Evolutionary conservation across 2,888 invertebrate species (phyloP), one percentile per base, ranked within the genome.

Genomic region (Scrobipalpa costella): DNA sequence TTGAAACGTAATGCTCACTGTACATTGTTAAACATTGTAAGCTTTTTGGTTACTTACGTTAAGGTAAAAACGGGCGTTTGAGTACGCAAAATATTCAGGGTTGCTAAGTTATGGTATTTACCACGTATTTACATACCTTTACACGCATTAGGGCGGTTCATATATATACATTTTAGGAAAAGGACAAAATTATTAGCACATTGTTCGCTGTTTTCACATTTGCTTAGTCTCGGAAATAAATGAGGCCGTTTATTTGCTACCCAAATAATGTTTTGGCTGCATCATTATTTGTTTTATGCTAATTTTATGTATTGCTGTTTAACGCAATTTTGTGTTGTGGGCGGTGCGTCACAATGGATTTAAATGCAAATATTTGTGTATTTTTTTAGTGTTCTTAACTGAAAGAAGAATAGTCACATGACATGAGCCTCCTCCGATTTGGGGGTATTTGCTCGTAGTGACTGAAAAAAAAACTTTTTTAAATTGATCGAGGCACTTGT

Each of bases 221-320:
- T 58, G 38, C 33, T 50, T 36, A 57, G 13, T 27, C 47, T 34
- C 57, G 27, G 61, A 61, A 49, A 57, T 61, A 58, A 61, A 64
- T 57, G 57, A 15, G 6, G 27, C 38, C 57, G 60, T 61, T 65
- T 50, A 65, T 61, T 65, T 65, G 64, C 44, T 27, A 47, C 55
- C n/a, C 63, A 63, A 65, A 65, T 65, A 62, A 61, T 58, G 58
- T 60, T 50, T 44, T 36, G 34, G 59, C 59, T 34, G 59, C 47
- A 62, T 62, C 64, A 65, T 62, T 64, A 64, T 64, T 64, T 65
- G 64, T 62, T 55, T 62, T 62, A 65, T 65, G 64, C 62, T 55
- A 65, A 65, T 65, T 65, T 62, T 62, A 55, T 49, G 59, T 50
- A 55, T 36, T 49, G 44, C 27, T 27, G 27, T 3, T 3, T 27